A percentile compares a stretch with the other conserved stretches of the same genome.
phyloP scores from a whole-genome alignment of 2,797 vertebrate genomes.

The Semotilus atromaculatus region DNA sequence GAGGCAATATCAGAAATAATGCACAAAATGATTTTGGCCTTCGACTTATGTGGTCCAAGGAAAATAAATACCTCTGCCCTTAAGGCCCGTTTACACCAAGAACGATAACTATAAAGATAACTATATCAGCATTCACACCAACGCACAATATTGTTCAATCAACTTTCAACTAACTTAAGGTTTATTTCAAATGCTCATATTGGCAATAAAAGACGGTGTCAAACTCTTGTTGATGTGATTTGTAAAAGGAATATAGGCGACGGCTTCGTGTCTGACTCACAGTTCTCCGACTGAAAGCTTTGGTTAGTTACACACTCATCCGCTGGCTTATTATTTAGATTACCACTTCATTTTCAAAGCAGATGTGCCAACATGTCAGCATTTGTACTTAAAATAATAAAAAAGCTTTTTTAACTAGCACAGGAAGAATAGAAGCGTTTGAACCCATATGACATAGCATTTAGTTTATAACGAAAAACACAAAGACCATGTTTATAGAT shows the following conservation, averaged over 20 bases:
- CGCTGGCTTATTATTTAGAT: constrained; percentile 18
- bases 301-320: constrained; percentile 3
- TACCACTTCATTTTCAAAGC: constrained; percentile 36
- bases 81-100: background rate
- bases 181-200: constrained; percentile 25
- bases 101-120: background rate
- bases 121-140: background rate
- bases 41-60: background rate
- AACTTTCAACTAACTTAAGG: constrained; percentile 15
- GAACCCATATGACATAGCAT: background rate
- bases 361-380: constrained; percentile 11
- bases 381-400: constrained; percentile 12
- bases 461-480: background rate
- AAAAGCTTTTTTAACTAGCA: constrained; percentile 19
- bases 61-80: background rate
- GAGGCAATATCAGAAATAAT: background rate
- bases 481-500: background rate
- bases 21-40: background rate
- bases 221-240: constrained; percentile 26
- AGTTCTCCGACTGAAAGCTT: constrained; percentile 14
- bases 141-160: background rate
- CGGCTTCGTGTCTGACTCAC: constrained; percentile 15
- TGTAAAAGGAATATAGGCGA: constrained; percentile 4
- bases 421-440: background rate
- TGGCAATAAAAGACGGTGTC: constrained; percentile 14